phyloP scores from a whole-genome alignment of 2,797 vertebrate genomes.

The Phataginus tetradactyla region DNA sequence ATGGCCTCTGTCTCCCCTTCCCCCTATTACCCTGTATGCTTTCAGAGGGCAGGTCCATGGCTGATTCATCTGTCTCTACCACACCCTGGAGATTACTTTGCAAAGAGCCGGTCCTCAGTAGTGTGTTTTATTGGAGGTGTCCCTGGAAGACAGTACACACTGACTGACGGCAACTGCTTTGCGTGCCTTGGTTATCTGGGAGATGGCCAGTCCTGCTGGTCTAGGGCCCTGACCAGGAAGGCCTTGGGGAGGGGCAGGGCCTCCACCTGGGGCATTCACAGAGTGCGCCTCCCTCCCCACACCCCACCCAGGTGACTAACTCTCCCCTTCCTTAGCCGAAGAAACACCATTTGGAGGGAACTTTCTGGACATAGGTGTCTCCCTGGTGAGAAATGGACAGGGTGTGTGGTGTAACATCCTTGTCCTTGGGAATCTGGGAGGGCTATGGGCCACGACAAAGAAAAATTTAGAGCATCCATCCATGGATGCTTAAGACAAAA shows the following conservation, averaged over 20 bases:
- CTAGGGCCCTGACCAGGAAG: neutral
- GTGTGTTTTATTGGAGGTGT: neutral
- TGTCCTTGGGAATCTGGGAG: neutral
- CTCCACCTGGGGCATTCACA: neutral
- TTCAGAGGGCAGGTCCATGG: neutral
- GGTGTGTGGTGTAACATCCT: neutral
- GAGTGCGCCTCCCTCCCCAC: neutral
- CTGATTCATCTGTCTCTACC: slow-evolving; percentile 22
- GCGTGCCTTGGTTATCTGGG: neutral
- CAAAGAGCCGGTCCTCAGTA: neutral
- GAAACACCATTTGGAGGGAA: neutral
- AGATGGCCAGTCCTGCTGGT: neutral
- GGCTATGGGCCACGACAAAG: neutral
- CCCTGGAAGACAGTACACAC: neutral
- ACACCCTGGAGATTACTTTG: neutral
- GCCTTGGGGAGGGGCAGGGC: neutral
- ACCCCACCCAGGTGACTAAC: too few relatives aligned
- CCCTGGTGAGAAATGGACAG: neutral
- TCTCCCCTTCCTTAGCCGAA: neutral
- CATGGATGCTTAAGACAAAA: neutral
- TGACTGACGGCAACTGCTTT: slow-evolving; percentile 5
- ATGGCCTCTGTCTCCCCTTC: neutral
- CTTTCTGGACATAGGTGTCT: neutral
- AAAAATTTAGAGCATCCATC: neutral
- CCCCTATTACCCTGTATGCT: neutral